A percentile compares a stretch with the other conserved stretches of the same genome.
These are phyloP conservation scores for Orchestes rusci DNA, from an alignment of 2,888 invertebrate species.

Conservation along the genomic window DNA sequence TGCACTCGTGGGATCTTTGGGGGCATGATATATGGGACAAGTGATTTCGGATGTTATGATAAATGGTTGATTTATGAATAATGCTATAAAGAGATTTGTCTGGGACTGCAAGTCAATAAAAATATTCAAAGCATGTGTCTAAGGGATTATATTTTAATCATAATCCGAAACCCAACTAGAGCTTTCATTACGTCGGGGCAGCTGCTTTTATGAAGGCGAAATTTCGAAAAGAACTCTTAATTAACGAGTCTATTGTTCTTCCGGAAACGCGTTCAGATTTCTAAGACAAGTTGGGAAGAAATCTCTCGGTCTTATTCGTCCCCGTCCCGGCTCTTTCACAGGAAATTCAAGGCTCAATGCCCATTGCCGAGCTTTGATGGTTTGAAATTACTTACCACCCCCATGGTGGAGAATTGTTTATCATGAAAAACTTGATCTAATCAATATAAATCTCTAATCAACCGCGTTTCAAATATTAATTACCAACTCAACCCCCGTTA, in stretches of 20 bases:
- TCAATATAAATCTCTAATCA: no score
- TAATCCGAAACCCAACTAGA: slow-evolving; percentile 15
- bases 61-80: background rate
- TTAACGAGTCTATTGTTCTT: slow-evolving; percentile 70
- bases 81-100: background rate
- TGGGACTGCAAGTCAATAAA: slow-evolving; percentile 11
- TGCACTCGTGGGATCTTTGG: no score
- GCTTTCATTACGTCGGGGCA: slow-evolving; percentile 14
- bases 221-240: slow-evolving; percentile 63
- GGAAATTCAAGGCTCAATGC: slow-evolving; percentile 29
- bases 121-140: slow-evolving; percentile 15
- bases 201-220: slow-evolving; percentile 18
- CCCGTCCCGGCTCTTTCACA: slow-evolving; percentile 21
- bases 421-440: no score
- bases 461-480: no score
- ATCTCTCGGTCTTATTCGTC: slow-evolving; percentile 11
- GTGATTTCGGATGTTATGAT: no score
- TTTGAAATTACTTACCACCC: slow-evolving; percentile 30
- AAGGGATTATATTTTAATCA: slow-evolving; percentile 15
- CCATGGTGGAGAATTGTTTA: no score
- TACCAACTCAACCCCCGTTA: no score
- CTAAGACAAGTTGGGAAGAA: slow-evolving; percentile 21
- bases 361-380: slow-evolving; percentile 27
- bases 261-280: slow-evolving; percentile 44
- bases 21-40: no score